Base-by-base conservation (phyloP, 2,888 invertebrate species). In the Pandemis cinnamomeana region DNA sequence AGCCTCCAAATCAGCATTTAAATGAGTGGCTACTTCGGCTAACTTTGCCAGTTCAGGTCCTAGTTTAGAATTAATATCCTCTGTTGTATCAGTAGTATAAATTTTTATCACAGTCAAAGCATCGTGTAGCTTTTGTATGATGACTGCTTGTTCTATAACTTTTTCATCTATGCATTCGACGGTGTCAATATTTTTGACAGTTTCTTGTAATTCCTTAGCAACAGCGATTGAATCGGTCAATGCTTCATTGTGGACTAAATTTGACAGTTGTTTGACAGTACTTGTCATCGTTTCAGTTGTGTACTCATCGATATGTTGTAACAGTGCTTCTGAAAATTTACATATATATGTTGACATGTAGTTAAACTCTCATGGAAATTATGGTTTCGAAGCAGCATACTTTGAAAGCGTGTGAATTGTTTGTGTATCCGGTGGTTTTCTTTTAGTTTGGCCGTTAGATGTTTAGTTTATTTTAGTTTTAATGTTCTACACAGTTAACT, bases 281-380 rank as follows among this genome's bases (percentile, higher is more conserved):
- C 75, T 53, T 6, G 66, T 53, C 41, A 75, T 41, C 0, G 72
- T 53, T 15, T 77, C 62, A 6, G 72, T 74, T 8, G 72, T 67
- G 42, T 74, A 79, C 60, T 77, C 48, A 0, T 78, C 67, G 66
- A 79, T 70, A 36, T 77, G 77, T 71, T 77, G 61, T 46, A 75
- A 68, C 2, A 78, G 68, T 53, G 71, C 66, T 64, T 76, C 78
- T 78, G 78, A 70, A 78, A 78, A 71, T 55, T 11, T 42, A 42
- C 13, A 66, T 51, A 36, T n/a, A 15, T 63, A 15, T 46, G 20
- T 15, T 41, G 15, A 44, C 10, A 41, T 41, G n/a, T 8, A n/a
- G 42, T 42, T 44, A 42, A 11, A 36, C 13, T 41, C 8, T 8
- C 41, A 61, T 55, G 53, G 53, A 20, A 5, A 61, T 41, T 7